A percentile compares a stretch with the other conserved stretches of the same genome.
Conservation (phyloP, 2,797 vertebrate species). For the Darevskia nairensis region DNA sequence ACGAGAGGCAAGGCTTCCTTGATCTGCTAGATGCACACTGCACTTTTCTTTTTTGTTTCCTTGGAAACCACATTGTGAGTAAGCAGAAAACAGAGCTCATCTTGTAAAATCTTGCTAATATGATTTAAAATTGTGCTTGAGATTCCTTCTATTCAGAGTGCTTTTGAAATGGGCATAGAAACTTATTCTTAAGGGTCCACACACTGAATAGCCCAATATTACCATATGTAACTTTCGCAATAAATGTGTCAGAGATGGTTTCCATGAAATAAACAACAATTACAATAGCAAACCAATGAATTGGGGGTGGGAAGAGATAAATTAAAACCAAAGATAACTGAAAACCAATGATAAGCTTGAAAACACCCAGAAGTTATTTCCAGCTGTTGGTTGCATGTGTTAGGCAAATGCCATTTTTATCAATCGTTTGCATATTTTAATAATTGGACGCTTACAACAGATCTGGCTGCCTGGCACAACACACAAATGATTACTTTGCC, state of each 20-base stretch:
- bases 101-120: conserved; percentile 54
- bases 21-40: conserved; percentile 25
- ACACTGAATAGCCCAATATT: not conserved
- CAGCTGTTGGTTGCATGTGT: not conserved
- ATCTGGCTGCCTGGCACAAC: not conserved
- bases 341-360: not conserved
- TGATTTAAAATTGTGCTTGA: conserved; percentile 46
- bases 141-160: conserved; percentile 22
- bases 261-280: conserved; percentile 20
- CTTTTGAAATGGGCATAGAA: conserved; percentile 10
- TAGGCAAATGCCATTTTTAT: not conserved
- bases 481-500: not conserved
- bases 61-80: conserved; percentile 63
- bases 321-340: not conserved
- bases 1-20: conserved; percentile 41
- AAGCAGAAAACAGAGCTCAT: conserved; percentile 44
- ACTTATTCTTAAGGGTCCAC: not conserved
- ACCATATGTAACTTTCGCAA: rapidly evolving
- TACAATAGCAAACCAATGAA: not conserved
- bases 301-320: not conserved
- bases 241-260: not conserved
- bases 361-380: conserved; percentile 3
- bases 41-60: conserved; percentile 48
- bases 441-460: not conserved
- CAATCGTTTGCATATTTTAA: not conserved